Evolutionary conservation across 2,797 vertebrate genomes (phyloP), one percentile per base, ranked within the genome.

Genomic region (Lutjanus argentimaculatus): DNA sequence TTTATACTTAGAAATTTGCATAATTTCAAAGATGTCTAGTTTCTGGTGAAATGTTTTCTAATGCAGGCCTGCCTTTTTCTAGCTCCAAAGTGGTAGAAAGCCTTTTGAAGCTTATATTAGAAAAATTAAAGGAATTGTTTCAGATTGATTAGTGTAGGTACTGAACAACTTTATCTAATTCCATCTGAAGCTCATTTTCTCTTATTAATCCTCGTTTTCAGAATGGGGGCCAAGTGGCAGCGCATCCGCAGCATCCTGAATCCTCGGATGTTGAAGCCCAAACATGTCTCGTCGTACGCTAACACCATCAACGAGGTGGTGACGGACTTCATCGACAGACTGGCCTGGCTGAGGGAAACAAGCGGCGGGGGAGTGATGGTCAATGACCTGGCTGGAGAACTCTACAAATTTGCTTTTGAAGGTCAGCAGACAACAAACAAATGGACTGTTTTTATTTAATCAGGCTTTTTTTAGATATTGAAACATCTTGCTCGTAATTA

Each of bases 331-430:
- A 83, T 96, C n/a, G 0, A 77, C n/a, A 94, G 90, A 62, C 45
- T 95, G 72, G 79, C 56, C 48, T 85, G 89, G 91, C 89, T 96
- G 72, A 91, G 88, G 72, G 86, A 88, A 2, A 88, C 83, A 52
- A 79, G 25, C 1, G 94, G 92, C 4, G 67, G 77, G 19, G 95
- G 92, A 1, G 76, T 91, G 0, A 66, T 95, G 88, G 94, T 97
- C 77, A 77, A 93, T 9, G 89, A 96, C 76, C 10, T 97, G 71
- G 92, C 96, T 0, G 92, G 45, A 9, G 96, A 96, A 74, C 93
- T 97, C 78, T 97, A 97, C 92, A 96, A 95, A 63, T 97, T 96
- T 80, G 93, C 96, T 21, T 97, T 96, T 83, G 96, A 97, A 95
- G 96, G 96, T 97, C 67, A 82, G 85, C 48, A 42, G 40, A 58